These are phyloP conservation scores for Pristionchus mayeri DNA, from an alignment of 2,888 invertebrate genomes.

Conservation along the genomic window DNA sequence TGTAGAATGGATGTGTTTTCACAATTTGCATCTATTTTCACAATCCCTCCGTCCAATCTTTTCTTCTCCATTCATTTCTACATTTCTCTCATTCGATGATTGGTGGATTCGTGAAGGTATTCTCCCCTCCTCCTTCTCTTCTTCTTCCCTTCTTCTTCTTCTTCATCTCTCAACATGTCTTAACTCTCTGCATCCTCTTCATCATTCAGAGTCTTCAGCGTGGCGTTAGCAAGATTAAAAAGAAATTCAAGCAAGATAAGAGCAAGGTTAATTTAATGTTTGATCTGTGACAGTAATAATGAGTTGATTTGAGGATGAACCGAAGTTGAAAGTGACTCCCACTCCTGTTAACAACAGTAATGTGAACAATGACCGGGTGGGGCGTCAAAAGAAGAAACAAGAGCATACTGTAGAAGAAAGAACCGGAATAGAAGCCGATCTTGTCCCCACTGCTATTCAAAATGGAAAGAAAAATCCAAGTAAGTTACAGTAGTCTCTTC, in stretches of 20 bases:
- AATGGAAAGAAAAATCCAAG: constrained; percentile 23
- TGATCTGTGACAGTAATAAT: not conserved
- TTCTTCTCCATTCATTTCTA: not conserved
- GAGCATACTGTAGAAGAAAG: not conserved
- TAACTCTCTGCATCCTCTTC: not conserved
- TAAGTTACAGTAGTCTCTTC: not conserved
- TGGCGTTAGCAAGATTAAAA: not conserved
- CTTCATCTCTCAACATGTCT: not conserved
- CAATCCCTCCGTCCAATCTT: not conserved
- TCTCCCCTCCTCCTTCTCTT: not conserved
- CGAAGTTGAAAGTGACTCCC: not conserved
- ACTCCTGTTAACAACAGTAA: not conserved
- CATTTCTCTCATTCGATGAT: not conserved
- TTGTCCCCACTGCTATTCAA: not conserved
- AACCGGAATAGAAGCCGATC: constrained; percentile 2
- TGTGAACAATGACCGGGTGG: not conserved
- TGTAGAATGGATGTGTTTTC: too few relatives aligned
- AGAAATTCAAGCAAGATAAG: not conserved
- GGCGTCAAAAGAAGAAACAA: not conserved
- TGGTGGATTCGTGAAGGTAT: not conserved
- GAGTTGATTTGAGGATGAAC: not conserved
- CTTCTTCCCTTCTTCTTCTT: too few relatives aligned
- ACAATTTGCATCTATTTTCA: not conserved
- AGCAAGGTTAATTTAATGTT: not conserved
- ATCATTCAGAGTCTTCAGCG: not conserved